phyloP scores from a whole-genome alignment of 2,797 vertebrate genomes.

The Helarctos malayanus region DNA sequence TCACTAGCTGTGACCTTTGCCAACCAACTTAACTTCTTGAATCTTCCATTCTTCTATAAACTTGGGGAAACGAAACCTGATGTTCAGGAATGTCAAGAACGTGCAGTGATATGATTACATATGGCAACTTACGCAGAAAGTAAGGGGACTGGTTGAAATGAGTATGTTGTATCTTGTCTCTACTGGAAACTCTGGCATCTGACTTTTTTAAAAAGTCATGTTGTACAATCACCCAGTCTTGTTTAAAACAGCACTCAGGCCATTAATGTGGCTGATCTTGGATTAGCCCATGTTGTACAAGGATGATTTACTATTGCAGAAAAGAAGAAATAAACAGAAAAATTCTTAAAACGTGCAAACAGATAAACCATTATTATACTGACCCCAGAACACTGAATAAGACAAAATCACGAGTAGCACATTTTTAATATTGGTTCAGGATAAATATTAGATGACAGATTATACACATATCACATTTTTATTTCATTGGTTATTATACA shows the following conservation, averaged over 20 bases:
- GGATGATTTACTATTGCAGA: not conserved
- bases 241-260: constrained; percentile 40
- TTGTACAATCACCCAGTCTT: not conserved
- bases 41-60: constrained; percentile 30
- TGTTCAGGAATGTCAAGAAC: not conserved
- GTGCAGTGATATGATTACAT: constrained; percentile 19
- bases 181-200: constrained; percentile 29
- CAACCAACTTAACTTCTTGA: constrained; percentile 49
- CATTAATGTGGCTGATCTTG: constrained; percentile 35
- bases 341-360: constrained; percentile 27
- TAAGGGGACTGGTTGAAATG: not conserved
- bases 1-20: not conserved
- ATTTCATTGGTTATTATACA: constrained; percentile 64
- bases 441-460: constrained; percentile 57
- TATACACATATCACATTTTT: constrained; percentile 47
- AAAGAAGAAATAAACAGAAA: constrained; percentile 52
- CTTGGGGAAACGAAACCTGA: constrained; percentile 41
- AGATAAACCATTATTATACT: not conserved
- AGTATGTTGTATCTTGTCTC: not conserved
- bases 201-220: constrained; percentile 49
- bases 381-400: not conserved
- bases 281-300: constrained; percentile 30
- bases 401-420: not conserved
- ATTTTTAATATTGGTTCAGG: constrained; percentile 38
- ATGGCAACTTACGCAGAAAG: not conserved